Conservation (phyloP, 23 tunicate species). For the Halocynthia roretzi region DNA sequence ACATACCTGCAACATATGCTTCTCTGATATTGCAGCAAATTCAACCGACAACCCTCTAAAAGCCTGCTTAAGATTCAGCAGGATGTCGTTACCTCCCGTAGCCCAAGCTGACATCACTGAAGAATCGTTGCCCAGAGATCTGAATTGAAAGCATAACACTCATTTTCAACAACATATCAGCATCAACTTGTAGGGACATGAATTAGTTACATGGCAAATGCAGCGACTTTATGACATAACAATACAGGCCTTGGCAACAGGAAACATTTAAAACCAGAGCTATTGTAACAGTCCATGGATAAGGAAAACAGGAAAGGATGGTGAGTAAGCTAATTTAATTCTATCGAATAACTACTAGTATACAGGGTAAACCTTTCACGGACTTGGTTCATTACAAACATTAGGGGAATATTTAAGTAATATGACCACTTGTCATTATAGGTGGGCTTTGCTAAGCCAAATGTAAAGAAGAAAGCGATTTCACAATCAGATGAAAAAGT, state of each 20-base stretch:
- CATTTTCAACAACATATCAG: too few relatives aligned
- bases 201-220: too few relatives aligned
- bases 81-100: slow-evolving; percentile 62
- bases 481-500: slow-evolving; percentile 14
- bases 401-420: background rate
- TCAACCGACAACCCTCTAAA: slow-evolving; percentile 74
- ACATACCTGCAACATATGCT: slow-evolving; percentile 72
- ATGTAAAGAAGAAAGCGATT: slow-evolving; percentile 30
- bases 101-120: slow-evolving; percentile 75
- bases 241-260: too few relatives aligned
- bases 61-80: slow-evolving; percentile 52
- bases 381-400: background rate
- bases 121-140: slow-evolving; percentile 76
- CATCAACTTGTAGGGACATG: too few relatives aligned
- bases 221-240: too few relatives aligned
- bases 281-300: too few relatives aligned
- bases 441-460: slow-evolving; percentile 26
- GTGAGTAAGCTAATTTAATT: background rate
- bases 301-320: too few relatives aligned
- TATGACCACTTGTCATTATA: background rate
- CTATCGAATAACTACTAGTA: background rate
- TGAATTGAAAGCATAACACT: slow-evolving; percentile 3
- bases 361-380: background rate
- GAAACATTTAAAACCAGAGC: too few relatives aligned
- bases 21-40: slow-evolving; percentile 68